Evolutionary conservation across 2,797 vertebrate genomes (phyloP).

Genomic region (Aldrovandia affinis): DNA sequence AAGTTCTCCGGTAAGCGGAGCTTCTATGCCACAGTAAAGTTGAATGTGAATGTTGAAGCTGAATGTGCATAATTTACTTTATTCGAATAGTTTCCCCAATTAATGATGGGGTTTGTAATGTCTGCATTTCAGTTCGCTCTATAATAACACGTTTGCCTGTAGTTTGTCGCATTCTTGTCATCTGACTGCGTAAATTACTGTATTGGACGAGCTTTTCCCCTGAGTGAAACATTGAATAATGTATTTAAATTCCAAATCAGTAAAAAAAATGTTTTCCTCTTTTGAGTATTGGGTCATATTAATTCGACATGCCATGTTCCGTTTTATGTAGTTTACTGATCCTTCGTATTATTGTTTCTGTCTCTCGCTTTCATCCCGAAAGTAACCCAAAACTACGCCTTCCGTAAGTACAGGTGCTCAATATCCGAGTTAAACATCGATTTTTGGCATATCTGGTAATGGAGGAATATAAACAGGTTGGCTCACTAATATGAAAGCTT

Average conservation of each 20-base stretch:
- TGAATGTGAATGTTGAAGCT: not conserved
- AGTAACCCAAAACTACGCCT: not conserved
- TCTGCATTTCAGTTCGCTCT: not conserved
- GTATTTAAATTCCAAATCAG: not conserved
- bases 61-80: not conserved
- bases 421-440: slow-evolving; percentile 2
- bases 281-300: not conserved
- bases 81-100: not conserved
- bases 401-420: not conserved
- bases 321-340: not conserved
- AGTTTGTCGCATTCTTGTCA: not conserved
- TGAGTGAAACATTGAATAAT: not conserved
- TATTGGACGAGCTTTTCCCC: not conserved
- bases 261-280: not conserved
- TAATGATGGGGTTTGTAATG: not conserved
- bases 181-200: not conserved
- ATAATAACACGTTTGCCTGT: not conserved
- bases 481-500: not conserved
- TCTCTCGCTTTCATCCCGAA: not conserved
- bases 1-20: slow-evolving; percentile 75
- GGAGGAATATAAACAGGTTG: not conserved
- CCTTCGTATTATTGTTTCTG: not conserved
- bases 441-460: not conserved
- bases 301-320: not conserved
- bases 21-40: not conserved